Evolutionary conservation across 2,888 invertebrate species (phyloP).

Genomic region (Masnerella sp.): DNA sequence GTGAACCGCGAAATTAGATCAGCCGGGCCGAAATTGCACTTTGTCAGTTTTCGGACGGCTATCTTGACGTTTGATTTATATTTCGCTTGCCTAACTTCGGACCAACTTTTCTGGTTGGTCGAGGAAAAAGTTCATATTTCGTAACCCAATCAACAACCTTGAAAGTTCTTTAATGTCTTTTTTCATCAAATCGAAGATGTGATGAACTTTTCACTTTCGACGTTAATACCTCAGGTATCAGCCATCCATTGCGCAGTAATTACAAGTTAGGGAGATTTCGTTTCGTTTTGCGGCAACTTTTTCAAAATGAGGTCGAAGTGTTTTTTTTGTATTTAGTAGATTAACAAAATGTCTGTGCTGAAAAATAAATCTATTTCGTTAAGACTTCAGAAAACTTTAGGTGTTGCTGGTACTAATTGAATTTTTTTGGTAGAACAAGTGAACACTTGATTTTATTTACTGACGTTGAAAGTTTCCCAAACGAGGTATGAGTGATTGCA

Average conservation of each 20-base stretch:
- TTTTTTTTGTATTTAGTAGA: too few species aligned
- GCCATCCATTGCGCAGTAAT: slow-evolving; percentile 2
- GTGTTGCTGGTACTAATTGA: too few species aligned
- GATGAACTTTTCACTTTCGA: slow-evolving; percentile 37
- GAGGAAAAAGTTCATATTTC: slow-evolving; percentile 47
- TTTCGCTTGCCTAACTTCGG: slow-evolving; percentile 26
- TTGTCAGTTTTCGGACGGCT: slow-evolving; percentile 20
- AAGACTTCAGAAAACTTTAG: too few species aligned
- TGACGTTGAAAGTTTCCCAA: too few species aligned
- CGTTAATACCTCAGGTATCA: background rate
- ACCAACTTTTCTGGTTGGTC: slow-evolving; percentile 10
- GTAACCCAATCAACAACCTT: slow-evolving; percentile 50
- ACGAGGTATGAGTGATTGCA: too few species aligned
- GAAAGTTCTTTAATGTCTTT: slow-evolving; percentile 46
- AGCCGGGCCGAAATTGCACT: slow-evolving; percentile 9
- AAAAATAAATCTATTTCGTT: too few species aligned
- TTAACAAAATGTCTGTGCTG: too few species aligned
- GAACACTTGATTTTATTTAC: too few species aligned
- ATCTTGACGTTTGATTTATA: slow-evolving; percentile 20
- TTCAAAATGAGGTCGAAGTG: too few species aligned
- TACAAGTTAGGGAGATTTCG: background rate
- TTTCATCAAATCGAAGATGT: slow-evolving; percentile 17
- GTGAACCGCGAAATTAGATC: slow-evolving; percentile 12
- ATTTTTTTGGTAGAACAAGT: too few species aligned
- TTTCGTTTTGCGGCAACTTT: background rate